Conservation (phyloP, 1,140 invertebrate species). For the Melanaphis sacchari region DNA sequence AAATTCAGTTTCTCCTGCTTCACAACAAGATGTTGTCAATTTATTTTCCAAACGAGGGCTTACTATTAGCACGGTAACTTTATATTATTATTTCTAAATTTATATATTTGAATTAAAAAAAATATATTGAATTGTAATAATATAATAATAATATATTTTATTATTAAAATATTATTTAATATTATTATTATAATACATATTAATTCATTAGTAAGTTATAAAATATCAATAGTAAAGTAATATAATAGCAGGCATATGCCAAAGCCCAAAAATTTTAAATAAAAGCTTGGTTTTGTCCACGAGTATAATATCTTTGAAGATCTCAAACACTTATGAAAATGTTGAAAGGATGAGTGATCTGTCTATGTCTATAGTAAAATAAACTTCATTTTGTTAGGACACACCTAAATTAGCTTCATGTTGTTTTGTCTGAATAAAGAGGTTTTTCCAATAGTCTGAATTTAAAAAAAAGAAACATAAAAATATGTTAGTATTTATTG, state of each 20-base stretch:
- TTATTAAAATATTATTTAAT: not conserved
- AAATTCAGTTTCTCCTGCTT: constrained; percentile 63
- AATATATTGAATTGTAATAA: no score
- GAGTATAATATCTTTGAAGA: no score
- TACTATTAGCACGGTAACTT: constrained; percentile 70
- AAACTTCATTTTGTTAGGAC: no score
- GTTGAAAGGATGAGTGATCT: not conserved
- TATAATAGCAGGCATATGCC: not conserved
- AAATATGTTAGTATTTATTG: no score
- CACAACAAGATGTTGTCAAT: constrained; percentile 72
- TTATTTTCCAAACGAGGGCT: constrained; percentile 78
- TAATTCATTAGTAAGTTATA: not conserved
- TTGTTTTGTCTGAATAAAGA: no score
- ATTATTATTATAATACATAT: not conserved
- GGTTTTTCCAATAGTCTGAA: no score
- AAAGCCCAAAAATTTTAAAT: no score
- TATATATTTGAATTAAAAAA: no score
- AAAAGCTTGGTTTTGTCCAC: no score
- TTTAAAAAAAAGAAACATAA: no score
- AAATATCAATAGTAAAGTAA: not conserved
- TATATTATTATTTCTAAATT: not conserved
- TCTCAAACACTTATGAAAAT: not conserved
- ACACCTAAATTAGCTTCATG: no score
- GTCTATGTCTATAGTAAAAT: not conserved
- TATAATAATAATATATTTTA: not conserved